Evolutionary conservation across 2,888 invertebrate species (phyloP).

Genomic region (Actias luna): DNA sequence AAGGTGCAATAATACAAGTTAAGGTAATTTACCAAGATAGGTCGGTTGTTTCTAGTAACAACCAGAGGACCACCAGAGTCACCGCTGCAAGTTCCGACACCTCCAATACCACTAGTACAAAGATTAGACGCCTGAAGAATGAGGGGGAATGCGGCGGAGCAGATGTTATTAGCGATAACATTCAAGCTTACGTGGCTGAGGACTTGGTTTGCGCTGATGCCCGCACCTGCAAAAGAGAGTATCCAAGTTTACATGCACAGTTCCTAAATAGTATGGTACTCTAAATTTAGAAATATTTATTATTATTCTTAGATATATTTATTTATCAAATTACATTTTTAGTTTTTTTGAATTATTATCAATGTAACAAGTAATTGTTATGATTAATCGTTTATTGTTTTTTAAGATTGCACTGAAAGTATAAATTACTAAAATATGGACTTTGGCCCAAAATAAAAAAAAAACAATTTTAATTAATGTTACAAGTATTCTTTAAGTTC

Average conservation of each 20-base stretch:
- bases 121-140: conserved; percentile 45
- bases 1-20: too few species aligned
- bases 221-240: conserved; percentile 27
- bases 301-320: too few species aligned
- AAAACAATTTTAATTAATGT: not conserved
- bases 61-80: conserved; percentile 65
- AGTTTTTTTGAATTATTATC: too few species aligned
- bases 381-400: too few species aligned
- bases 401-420: not conserved
- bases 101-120: conserved; percentile 48
- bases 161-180: conserved; percentile 45
- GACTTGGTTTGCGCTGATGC: conserved; percentile 29
- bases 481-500: not conserved
- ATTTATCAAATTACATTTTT: too few species aligned
- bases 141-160: conserved; percentile 37
- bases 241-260: not conserved
- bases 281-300: too few species aligned
- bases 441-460: too few species aligned
- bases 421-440: too few species aligned
- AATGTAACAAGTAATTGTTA: too few species aligned
- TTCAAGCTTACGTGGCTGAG: conserved; percentile 39
- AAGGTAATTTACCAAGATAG: conserved; percentile 37
- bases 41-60: conserved; percentile 31
- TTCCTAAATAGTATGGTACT: not conserved
- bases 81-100: conserved; percentile 45